phyloP scores from a whole-genome alignment of 1,140 invertebrate genomes.

The Macrobrachium rosenbergii region DNA sequence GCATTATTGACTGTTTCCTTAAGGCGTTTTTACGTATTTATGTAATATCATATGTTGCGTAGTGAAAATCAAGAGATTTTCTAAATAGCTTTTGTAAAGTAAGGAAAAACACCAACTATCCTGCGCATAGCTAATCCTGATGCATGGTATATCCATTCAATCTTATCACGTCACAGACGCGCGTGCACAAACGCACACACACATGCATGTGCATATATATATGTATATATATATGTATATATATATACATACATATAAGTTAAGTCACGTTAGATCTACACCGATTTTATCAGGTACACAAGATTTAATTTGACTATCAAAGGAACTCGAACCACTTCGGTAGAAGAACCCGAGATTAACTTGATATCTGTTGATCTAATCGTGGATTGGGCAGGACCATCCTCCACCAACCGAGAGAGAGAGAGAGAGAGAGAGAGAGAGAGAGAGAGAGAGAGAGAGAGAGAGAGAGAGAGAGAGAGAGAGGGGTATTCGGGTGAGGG shows the following conservation, averaged over 20 bases:
- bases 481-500: neutral
- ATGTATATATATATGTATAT: neutral
- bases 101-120: neutral
- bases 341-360: neutral
- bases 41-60: no score
- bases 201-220: slow-evolving; percentile 16
- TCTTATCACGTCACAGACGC: neutral
- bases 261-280: neutral
- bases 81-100: no score
- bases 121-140: neutral
- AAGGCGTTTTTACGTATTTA: no score
- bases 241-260: neutral
- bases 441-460: slow-evolving; percentile 16
- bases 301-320: neutral
- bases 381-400: no score
- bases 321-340: neutral
- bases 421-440: slow-evolving; percentile 14
- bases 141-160: no score
- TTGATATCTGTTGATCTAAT: no score
- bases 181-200: slow-evolving; percentile 4
- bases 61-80: no score
- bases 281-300: neutral
- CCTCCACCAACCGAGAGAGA: neutral
- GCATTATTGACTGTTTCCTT: no score
- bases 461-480: slow-evolving; percentile 24